phyloP scores from a whole-genome alignment of 2,888 invertebrate genomes.

The Rhodophaea formosa region DNA sequence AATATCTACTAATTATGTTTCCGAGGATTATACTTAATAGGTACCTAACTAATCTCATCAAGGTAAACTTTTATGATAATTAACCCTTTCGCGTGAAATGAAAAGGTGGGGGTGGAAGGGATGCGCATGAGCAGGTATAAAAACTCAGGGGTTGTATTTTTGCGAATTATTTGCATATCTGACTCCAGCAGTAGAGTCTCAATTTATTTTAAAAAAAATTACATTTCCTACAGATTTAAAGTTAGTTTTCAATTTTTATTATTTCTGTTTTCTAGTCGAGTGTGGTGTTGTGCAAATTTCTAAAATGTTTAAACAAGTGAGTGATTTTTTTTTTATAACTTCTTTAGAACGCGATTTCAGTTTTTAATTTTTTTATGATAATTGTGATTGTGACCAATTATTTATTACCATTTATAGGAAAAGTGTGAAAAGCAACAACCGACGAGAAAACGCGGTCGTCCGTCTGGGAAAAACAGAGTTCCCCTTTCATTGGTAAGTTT shows the following conservation, averaged over 20 bases:
- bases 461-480: constrained; percentile 43
- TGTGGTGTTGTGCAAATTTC: background rate
- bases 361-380: background rate
- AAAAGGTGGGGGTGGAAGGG: background rate
- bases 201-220: background rate
- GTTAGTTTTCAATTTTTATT: no score
- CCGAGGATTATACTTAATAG: no score
- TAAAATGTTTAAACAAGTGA: background rate
- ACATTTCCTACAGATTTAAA: background rate
- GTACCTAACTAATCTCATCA: no score
- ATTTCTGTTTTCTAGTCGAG: background rate
- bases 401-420: background rate
- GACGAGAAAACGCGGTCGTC: constrained; percentile 41
- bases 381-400: background rate
- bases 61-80: no score
- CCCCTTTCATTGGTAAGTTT: constrained; percentile 45
- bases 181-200: background rate
- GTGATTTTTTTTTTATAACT: background rate
- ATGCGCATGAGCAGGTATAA: background rate
- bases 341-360: background rate
- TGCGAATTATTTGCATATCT: background rate
- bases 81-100: no score
- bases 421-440: background rate
- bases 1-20: no score
- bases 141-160: background rate